Evolutionary conservation across 1,140 invertebrate genomes (phyloP), one percentile per base, ranked within the genome.

Genomic region (Dendrolimus kikuchii): DNA sequence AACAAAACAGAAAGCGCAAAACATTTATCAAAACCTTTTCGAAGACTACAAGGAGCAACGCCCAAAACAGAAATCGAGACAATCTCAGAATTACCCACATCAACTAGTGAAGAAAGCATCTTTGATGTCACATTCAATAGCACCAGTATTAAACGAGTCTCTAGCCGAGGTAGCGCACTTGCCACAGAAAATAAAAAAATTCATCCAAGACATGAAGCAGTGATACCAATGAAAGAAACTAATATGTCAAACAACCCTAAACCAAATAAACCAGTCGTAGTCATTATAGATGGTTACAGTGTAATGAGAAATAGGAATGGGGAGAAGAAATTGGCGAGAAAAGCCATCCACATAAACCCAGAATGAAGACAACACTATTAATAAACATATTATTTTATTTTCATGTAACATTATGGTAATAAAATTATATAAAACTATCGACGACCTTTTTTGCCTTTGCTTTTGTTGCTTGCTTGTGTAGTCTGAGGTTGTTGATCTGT

Each of bases 371-470:
- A 57, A 49, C 39, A 40, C n/a, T 49, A 2, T 46, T 47, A 47
- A 57, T 0, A 47, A 41, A 49, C 8, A 23, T 37, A 51, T 43
- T 53, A 37, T 47, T 59, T 10, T 60, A 55, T 38, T 45, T 54
- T 5, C 49, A 42, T 56, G 42, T 48, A 47, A 44, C 7, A 48
- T 23, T 37, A 56, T 59, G 57, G 57, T 55, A 42, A 38, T 46
- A 39, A 44, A 38, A 51, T 46, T 53, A 55, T 51, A 46, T 53
- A 47, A 49, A 46, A 48, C 43, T 58, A 86, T 71, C 86, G 68
- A 7, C 84, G 64, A 38, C 83, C 84, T 67, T 88, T 88, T 55
- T 87, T 87, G 47, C 84, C 84, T 66, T 88, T 88, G 44, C 70
- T 74, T 57, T 87, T 86, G 50, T 62, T 74, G 46, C 66, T 68